phyloP scores from a whole-genome alignment of 2,113 vertebrate genomes.

The Vimba vimba region DNA sequence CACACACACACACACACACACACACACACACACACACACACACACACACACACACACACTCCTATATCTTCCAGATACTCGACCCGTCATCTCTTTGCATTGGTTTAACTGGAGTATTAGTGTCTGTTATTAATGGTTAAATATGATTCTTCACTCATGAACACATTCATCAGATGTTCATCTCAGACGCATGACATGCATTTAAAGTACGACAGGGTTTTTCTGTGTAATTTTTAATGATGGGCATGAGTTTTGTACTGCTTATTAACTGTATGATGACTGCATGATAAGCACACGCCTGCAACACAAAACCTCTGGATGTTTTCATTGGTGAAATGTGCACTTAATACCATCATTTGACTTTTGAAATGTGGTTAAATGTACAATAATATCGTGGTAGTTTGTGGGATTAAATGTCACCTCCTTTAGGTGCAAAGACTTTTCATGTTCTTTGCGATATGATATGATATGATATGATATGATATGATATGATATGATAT shows the following conservation, averaged over 20 bases:
- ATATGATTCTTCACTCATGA: not conserved
- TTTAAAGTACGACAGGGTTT: conserved; percentile 7
- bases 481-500: too few relatives aligned
- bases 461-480: too few relatives aligned
- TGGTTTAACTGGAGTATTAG: conserved; percentile 5
- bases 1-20: not conserved
- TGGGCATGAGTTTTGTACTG: not conserved
- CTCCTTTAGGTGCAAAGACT: not conserved
- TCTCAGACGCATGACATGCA: not conserved
- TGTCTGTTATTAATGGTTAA: not conserved
- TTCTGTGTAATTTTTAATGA: not conserved
- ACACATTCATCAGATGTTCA: conserved; percentile 8
- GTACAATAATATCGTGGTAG: not conserved
- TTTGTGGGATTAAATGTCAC: not conserved
- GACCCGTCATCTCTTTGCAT: not conserved
- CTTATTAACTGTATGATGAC: not conserved
- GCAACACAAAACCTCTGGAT: conserved; percentile 16
- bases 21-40: not conserved
- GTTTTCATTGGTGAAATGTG: not conserved
- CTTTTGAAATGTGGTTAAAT: not conserved
- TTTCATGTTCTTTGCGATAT: not conserved
- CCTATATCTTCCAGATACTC: not conserved
- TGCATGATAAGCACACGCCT: conserved; percentile 19
- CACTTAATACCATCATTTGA: not conserved
- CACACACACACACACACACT: not conserved